Evolutionary conservation across 2,797 vertebrate species (phyloP), one percentile per base, ranked within the genome.

Genomic region (Alectoris magna): DNA sequence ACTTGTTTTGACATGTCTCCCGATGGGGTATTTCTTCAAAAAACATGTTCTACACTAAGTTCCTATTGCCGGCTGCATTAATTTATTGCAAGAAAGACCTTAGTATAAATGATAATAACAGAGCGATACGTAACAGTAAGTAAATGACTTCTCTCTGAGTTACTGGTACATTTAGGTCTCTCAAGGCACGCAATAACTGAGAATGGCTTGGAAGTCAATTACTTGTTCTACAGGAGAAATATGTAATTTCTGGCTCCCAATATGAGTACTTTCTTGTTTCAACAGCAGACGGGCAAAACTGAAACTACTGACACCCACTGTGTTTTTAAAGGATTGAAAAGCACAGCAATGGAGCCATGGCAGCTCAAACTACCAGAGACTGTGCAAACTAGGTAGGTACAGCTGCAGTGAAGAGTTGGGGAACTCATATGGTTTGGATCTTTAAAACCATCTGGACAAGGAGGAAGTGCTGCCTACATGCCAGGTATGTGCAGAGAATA

Each of bases 161-260:
- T 85, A 18, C 38, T 72, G 69, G 64, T 72, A 76, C 16, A 80
- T 46, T 77, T 44, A 69, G 39, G 43, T 87, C 36, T 90, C 77
- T 90, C 88, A 59, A 77, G 46, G 46, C 62, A 82, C 9, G 66
- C 48, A 74, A 5, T 74, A 85, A 76, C 39, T 49, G 56, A 87
- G 31, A 82, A 76, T 7, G 38, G 68, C 64, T 64, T 85, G 51
- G 82, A 93, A 92, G 93, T 92, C 63, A 87, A 66, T 74, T 62
- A 60, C 10, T 5, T 72, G 6, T 62, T 90, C n/a, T 84, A 26
- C 59, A 75, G 70, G 56, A 73, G 71, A 86, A 92, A 79, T 15
- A 59, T 1, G 11, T 66, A n/a, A 80, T 56, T 88, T 93, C 73
- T 69, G 0, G 1, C 43, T 91, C 16, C 39, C 16, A 17, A 18